Evolutionary conservation across 1,140 invertebrate species (phyloP).

Genomic region (Pogonomyrmex californicus): DNA sequence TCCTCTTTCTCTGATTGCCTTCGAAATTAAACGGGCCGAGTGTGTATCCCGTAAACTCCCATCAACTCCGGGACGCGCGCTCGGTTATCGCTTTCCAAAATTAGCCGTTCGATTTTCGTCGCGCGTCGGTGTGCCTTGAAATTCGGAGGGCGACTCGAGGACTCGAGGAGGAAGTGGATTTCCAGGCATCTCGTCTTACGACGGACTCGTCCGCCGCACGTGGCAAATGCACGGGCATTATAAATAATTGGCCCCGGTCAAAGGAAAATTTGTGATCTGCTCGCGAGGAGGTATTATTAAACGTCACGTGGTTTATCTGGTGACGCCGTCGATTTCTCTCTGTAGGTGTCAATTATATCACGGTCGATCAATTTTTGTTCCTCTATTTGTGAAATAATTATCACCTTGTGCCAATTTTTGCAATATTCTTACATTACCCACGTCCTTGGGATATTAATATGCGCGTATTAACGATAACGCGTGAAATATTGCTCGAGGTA

Average conservation of each 20-base stretch:
- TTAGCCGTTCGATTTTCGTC: constrained; percentile 70
- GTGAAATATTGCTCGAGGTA: not conserved
- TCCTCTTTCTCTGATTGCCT: constrained; percentile 73
- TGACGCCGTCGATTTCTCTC: not conserved
- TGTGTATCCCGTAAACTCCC: constrained; percentile 61
- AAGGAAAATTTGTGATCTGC: not conserved
- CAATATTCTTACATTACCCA: not conserved
- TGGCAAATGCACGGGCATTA: not conserved
- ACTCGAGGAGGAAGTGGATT: not conserved
- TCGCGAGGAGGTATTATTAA: constrained; percentile 10
- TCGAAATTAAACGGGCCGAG: constrained; percentile 69
- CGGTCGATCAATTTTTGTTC: not conserved
- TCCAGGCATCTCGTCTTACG: not conserved
- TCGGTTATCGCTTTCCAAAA: constrained; percentile 74
- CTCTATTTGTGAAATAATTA: not conserved
- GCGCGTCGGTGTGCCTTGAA: constrained; percentile 22
- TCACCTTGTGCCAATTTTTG: not conserved
- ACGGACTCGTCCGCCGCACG: not conserved
- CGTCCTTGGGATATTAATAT: not conserved
- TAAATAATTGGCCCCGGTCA: constrained; percentile 1
- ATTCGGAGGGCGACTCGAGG: not conserved
- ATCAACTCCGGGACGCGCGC: constrained; percentile 46
- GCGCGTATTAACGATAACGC: not conserved
- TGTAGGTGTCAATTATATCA: not conserved
- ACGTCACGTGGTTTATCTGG: not conserved